Evolutionary conservation across 2,888 invertebrate species (phyloP).

Genomic region (Dinocampus coccinellae): DNA sequence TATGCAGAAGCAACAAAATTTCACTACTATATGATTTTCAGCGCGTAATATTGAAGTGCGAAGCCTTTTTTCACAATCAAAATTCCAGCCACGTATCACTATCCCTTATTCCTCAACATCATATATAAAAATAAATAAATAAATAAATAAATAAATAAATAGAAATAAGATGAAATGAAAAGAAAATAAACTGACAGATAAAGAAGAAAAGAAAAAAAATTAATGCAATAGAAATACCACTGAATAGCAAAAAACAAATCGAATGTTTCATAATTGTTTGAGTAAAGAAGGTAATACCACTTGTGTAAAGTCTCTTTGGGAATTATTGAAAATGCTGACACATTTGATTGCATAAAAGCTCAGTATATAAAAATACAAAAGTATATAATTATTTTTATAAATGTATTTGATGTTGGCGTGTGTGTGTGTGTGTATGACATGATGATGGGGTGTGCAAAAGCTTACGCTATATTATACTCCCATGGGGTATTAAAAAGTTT

Average conservation of each 20-base stretch:
- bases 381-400: background rate
- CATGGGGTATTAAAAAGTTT: conserved; percentile 53
- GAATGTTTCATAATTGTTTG: background rate
- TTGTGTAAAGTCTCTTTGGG: conserved; percentile 18
- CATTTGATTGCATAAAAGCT: conserved; percentile 4
- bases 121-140: too few species aligned
- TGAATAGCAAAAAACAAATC: background rate
- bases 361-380: background rate
- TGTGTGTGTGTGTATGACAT: conserved; percentile 6
- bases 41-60: conserved; percentile 9
- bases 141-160: background rate
- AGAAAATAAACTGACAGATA: background rate
- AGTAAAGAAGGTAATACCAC: background rate
- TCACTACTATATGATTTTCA: conserved; percentile 17
- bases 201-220: background rate
- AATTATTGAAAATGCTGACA: conserved; percentile 30
- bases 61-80: conserved; percentile 4
- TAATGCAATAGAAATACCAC: background rate
- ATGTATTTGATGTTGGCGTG: background rate
- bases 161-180: background rate
- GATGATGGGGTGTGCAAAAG: conserved; percentile 10
- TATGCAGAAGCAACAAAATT: background rate
- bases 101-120: conserved; percentile 2
- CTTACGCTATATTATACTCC: conserved; percentile 25
- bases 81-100: conserved; percentile 7